Base-by-base conservation (phyloP, 37 sponge, comb jelly and placozoan species). In the Axinella damicornis region DNA sequence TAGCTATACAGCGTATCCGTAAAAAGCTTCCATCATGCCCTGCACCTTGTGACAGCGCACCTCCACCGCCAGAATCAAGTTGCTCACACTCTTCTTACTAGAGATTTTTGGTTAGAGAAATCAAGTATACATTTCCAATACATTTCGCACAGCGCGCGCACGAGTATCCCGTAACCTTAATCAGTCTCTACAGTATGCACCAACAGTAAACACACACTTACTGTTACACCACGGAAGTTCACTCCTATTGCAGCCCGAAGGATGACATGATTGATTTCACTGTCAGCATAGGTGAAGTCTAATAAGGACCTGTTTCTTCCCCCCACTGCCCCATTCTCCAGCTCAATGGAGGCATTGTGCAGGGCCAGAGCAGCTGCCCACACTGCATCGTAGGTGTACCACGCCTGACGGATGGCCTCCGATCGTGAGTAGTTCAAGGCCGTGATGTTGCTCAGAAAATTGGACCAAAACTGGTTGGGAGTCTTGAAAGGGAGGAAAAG, bases 321-420 rank as follows among this genome's bases (percentile, higher is more conserved):
- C 21, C 19, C 30, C 6, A 79, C 53, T 24, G 61, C 54, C 24
- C 69, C 77, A 52, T 31, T 34, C 20, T 32, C 30, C 73, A 89
- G 57, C 24, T 20, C 58, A 27, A 30, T 27, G 20, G 74, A 39
- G 2, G 71, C 53, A 12, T 40, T 69, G 56, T 89, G 57, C 32
- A 89, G 78, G 52, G 76, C 82, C 30, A 78, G 52, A 11, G 89
- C 89, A 39, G 83, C 83, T 40, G 58, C 0, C 89, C 89, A 89
- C 28, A 89, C 83, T 1, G 89, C 83, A 77, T 89, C 89, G 54
- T 83, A 83, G 20, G 59, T 72, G 30, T 72, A 89, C 0, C 71
- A 59, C 27, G 56, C 76, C 33, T 81, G 76, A 2, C 82, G 2
- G 17, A 88, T 35, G 19, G 76, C 70, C 27, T 88, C 88, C 55